phyloP scores from a whole-genome alignment of 2,888 invertebrate species.

The Tuta absoluta region DNA sequence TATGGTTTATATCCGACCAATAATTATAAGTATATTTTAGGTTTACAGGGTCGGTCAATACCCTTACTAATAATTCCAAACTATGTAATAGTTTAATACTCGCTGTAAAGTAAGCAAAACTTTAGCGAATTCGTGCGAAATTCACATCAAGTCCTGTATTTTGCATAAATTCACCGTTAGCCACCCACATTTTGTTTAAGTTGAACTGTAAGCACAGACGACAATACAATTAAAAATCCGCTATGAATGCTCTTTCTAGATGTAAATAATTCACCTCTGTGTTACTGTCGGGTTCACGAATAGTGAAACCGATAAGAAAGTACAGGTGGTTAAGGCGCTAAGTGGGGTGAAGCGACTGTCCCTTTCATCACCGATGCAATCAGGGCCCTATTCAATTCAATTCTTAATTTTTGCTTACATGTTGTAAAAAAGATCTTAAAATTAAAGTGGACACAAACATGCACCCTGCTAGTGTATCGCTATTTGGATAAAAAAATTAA shows the following conservation, averaged over 20 bases:
- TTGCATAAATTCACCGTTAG: constrained; percentile 12
- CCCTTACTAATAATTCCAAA: no score
- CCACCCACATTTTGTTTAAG: constrained; percentile 17
- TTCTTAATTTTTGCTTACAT: no score
- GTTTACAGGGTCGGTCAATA: no score
- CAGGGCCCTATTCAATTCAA: no score
- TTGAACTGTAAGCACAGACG: constrained; percentile 2
- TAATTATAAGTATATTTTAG: no score
- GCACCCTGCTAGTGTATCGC: no score
- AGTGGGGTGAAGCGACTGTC: no score
- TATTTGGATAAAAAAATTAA: no score
- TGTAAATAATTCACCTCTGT: constrained; percentile 17
- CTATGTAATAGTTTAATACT: not conserved
- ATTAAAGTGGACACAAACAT: no score
- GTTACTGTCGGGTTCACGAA: constrained; percentile 4
- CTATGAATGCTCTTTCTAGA: constrained; percentile 16
- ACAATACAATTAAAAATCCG: constrained; percentile 27
- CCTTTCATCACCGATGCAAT: no score
- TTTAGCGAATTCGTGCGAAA: constrained; percentile 3
- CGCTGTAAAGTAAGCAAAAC: not conserved
- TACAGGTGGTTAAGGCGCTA: not conserved
- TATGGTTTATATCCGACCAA: no score
- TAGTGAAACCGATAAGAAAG: not conserved
- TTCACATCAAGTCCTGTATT: constrained; percentile 8
- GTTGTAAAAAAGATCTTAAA: no score